These are phyloP conservation scores for Regulus satrapa DNA, from an alignment of 2,113 vertebrate species.

Conservation along the genomic window DNA sequence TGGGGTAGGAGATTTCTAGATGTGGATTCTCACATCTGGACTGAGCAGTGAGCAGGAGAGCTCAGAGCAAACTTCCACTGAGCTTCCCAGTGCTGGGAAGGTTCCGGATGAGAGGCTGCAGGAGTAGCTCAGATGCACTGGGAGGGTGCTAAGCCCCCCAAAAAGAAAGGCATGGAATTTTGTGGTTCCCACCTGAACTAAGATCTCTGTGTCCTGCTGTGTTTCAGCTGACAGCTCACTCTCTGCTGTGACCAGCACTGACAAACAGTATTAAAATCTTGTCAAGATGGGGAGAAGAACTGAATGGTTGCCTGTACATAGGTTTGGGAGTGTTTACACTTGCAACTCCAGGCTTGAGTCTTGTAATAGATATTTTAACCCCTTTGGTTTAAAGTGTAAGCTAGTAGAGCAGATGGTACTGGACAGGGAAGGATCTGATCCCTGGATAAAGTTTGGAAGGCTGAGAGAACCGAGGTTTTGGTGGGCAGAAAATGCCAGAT, in stretches of 20 bases:
- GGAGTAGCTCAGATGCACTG: neutral
- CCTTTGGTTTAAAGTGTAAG: neutral
- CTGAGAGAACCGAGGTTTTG: neutral
- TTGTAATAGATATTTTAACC: neutral
- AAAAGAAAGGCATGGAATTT: neutral
- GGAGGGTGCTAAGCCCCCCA: neutral
- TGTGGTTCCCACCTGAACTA: neutral
- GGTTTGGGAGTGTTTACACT: neutral
- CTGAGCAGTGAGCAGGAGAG: neutral
- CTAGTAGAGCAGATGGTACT: neutral
- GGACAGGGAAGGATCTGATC: neutral
- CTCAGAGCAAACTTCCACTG: neutral
- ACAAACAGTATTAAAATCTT: neutral
- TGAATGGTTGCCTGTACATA: accelerated
- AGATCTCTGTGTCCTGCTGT: neutral
- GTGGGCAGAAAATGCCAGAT: neutral
- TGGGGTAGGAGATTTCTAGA: accelerated
- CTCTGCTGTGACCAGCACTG: neutral
- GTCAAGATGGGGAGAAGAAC: neutral
- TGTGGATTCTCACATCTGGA: neutral
- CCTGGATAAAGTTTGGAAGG: neutral
- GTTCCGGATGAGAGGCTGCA: neutral
- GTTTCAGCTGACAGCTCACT: neutral
- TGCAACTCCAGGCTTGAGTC: neutral
- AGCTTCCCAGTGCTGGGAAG: neutral